These are phyloP conservation scores for Spondyliosoma cantharus DNA, from an alignment of 2,797 vertebrate species.

Conservation along the genomic window DNA sequence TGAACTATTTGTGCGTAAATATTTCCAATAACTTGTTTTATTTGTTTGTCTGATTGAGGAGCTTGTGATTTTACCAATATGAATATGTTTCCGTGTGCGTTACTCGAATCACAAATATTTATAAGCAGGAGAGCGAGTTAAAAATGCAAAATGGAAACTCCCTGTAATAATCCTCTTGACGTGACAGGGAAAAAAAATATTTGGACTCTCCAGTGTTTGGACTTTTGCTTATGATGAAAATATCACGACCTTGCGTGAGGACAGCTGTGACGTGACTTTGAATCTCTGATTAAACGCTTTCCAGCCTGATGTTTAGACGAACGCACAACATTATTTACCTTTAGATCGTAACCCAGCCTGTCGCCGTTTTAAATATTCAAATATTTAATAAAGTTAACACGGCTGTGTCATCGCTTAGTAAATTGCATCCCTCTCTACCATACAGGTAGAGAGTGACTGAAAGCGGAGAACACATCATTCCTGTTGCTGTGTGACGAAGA, in stretches of 20 bases:
- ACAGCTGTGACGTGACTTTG: neutral
- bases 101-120: slow-evolving; percentile 1
- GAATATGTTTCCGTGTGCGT: too few species aligned
- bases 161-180: neutral
- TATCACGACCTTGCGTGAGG: neutral
- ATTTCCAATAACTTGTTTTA: neutral
- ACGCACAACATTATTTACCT: neutral
- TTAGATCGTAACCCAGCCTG: neutral
- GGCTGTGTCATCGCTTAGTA: neutral
- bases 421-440: neutral
- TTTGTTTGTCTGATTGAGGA: neutral
- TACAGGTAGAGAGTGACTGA: too few species aligned
- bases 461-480: too few species aligned
- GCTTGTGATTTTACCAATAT: neutral
- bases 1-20: neutral
- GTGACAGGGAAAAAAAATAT: neutral
- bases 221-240: neutral
- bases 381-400: neutral
- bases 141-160: neutral
- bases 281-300: neutral
- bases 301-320: neutral
- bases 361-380: neutral
- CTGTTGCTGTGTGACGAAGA: neutral
- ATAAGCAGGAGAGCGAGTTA: neutral
- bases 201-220: neutral